These are phyloP conservation scores for Onthophagus sagittarius DNA, from an alignment of 2,888 invertebrate species.

Conservation along the genomic window DNA sequence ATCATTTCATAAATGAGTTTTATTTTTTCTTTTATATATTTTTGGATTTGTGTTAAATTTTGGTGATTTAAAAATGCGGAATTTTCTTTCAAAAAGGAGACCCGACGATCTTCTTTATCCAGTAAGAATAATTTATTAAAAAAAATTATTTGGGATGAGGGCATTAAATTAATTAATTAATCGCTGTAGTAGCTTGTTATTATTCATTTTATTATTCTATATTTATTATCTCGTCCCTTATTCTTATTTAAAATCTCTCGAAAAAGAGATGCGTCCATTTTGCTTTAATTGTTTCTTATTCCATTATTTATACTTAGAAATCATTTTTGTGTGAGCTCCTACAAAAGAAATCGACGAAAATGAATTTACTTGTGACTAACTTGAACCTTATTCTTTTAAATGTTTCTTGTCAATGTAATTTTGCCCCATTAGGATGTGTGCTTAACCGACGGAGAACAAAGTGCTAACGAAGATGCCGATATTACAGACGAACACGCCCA, in stretches of 20 bases:
- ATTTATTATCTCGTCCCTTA: background rate
- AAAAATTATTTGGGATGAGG: background rate
- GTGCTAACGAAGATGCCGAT: conserved; percentile 61
- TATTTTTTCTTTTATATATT: background rate
- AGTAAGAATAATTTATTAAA: background rate
- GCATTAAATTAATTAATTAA: background rate
- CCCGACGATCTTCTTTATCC: background rate
- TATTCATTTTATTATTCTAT: too few relatives aligned
- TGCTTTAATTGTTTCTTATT: too few relatives aligned
- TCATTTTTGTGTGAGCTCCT: too few relatives aligned
- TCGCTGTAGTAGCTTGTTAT: background rate
- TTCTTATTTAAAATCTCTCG: too few relatives aligned
- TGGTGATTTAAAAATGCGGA: background rate
- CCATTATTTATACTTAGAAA: too few relatives aligned
- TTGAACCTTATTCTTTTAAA: conserved; percentile 7
- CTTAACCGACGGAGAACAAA: conserved; percentile 59
- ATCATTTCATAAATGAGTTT: too few relatives aligned
- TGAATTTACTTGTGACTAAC: conserved; percentile 18
- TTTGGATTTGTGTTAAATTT: background rate
- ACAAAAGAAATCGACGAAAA: conserved; percentile 8
- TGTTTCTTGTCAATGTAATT: conserved; percentile 24
- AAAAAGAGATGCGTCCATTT: too few relatives aligned
- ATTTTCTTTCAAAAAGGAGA: background rate
- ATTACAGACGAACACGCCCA: conserved; percentile 71
- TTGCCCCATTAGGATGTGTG: conserved; percentile 51